Evolutionary conservation across 2,888 invertebrate species (phyloP).

Genomic region (Amphiduros pacificus): DNA sequence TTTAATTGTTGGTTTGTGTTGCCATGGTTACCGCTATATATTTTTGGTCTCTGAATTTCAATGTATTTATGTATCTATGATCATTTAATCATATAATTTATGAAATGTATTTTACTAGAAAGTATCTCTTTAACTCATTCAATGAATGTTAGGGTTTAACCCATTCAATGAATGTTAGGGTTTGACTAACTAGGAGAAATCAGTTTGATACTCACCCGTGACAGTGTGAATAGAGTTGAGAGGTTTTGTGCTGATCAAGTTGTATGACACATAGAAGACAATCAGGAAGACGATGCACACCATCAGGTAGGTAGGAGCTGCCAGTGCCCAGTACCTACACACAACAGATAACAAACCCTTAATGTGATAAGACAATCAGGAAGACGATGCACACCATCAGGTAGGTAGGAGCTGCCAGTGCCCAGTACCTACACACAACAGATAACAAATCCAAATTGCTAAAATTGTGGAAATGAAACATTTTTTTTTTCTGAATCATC

Average conservation of each 20-base stretch:
- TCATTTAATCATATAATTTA: no score
- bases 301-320: constrained; percentile 79
- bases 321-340: constrained; percentile 76
- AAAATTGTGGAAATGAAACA: not conserved
- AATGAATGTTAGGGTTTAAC: no score
- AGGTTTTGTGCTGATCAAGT: constrained; percentile 73
- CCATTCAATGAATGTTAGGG: no score
- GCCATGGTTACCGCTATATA: no score
- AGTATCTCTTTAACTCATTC: no score
- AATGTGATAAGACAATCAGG: not conserved
- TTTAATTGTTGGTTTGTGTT: no score
- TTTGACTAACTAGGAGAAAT: not conserved
- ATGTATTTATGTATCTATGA: no score
- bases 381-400: constrained; percentile 73
- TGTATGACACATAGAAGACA: constrained; percentile 74
- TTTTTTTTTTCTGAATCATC: no score
- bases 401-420: constrained; percentile 82
- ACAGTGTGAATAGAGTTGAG: constrained; percentile 51
- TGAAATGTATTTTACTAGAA: no score
- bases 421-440: constrained; percentile 69
- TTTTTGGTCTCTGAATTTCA: no score
- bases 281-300: constrained; percentile 75
- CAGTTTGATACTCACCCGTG: constrained; percentile 40
- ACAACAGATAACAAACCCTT: not conserved
- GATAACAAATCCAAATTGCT: not conserved